Evolutionary conservation across 2,888 invertebrate species (phyloP).

Genomic region (Ophraella communa): DNA sequence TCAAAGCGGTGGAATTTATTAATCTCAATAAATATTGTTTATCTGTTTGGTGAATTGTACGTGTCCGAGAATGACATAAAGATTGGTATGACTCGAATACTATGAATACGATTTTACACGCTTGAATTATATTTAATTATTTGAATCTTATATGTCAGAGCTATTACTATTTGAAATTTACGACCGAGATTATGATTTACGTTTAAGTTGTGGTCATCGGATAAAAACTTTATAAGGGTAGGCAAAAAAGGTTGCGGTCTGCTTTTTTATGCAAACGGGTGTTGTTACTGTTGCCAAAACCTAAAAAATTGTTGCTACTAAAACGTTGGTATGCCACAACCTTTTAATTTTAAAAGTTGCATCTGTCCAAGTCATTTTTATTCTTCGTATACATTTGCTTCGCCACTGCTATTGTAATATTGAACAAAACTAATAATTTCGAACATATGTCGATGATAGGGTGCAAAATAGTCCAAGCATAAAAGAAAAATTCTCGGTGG

Average conservation of each 20-base stretch:
- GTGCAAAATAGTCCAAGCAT: not conserved
- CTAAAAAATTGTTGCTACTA: too few species aligned
- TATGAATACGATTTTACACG: conserved; percentile 16
- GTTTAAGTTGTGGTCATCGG: not conserved
- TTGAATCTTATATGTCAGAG: not conserved
- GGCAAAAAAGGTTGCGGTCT: too few species aligned
- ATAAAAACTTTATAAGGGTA: not conserved
- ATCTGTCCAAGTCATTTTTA: not conserved
- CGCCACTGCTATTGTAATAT: not conserved
- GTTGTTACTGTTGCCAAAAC: too few species aligned
- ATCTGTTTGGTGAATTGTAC: conserved; percentile 22
- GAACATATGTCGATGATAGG: not conserved
- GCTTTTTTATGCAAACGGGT: too few species aligned
- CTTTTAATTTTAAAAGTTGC: not conserved
- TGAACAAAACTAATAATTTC: not conserved
- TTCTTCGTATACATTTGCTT: not conserved
- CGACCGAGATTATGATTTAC: not conserved
- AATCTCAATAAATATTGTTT: conserved; percentile 32
- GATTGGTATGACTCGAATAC: conserved; percentile 15
- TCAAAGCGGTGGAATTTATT: conserved; percentile 29
- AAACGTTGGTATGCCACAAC: too few species aligned
- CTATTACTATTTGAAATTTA: not conserved
- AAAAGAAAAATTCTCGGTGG: not conserved
- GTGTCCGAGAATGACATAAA: conserved; percentile 19
- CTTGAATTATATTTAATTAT: conserved; percentile 9